phyloP scores from a whole-genome alignment of 2,113 vertebrate genomes.

The Podilymbus podiceps region DNA sequence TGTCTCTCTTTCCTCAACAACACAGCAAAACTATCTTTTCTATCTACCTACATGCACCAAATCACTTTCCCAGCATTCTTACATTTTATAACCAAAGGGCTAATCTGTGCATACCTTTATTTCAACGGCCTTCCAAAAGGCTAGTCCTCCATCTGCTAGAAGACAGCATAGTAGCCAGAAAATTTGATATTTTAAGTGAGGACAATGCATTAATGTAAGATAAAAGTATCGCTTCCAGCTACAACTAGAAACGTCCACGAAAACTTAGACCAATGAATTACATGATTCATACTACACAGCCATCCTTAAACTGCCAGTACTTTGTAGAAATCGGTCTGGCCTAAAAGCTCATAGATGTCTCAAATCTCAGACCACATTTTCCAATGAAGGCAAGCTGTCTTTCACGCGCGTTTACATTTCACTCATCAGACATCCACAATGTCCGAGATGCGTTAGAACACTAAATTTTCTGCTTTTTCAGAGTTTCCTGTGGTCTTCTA shows the following conservation, averaged over 20 bases:
- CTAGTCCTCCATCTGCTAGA: background rate
- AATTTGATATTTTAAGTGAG: constrained; percentile 12
- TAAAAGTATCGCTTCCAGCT: constrained; percentile 14
- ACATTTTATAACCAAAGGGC: background rate
- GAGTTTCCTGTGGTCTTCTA: background rate
- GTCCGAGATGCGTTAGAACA: background rate
- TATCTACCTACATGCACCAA: background rate
- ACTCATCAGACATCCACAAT: background rate
- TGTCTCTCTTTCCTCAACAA: background rate
- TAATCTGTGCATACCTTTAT: background rate
- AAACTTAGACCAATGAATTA: background rate
- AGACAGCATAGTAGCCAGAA: background rate
- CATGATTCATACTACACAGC: background rate
- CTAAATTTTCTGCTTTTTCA: background rate
- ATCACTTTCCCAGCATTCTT: background rate
- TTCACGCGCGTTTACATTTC: background rate
- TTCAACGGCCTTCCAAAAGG: constrained; percentile 3
- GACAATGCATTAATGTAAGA: constrained; percentile 10
- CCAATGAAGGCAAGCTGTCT: background rate
- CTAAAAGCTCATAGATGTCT: background rate
- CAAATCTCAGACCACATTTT: background rate
- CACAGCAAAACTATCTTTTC: background rate
- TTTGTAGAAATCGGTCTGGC: background rate
- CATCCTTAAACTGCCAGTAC: background rate
- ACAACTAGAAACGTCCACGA: background rate